A percentile compares a stretch with the other conserved stretches of the same genome.
Conservation (phyloP, 2,888 invertebrate genomes). For the Lampropteryx suffumata region DNA sequence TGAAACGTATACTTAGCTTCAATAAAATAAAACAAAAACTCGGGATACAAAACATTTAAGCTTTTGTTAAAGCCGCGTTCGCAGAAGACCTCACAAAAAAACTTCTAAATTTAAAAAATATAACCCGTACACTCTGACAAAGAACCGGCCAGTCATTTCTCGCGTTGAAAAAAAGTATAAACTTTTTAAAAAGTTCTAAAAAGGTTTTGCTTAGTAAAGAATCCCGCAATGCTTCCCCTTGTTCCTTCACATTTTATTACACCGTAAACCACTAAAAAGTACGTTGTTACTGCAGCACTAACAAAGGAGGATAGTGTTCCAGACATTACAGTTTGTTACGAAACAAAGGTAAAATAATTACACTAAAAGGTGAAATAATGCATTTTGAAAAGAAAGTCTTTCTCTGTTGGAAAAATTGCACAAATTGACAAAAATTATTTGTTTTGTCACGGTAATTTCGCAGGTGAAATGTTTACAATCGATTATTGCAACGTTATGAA, state of each 20-base stretch:
- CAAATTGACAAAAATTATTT: slow-evolving; percentile 59
- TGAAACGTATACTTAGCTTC: slow-evolving; percentile 76
- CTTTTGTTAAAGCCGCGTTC: slow-evolving; percentile 75
- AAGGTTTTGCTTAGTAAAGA: slow-evolving; percentile 28
- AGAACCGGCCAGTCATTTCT: slow-evolving; percentile 50
- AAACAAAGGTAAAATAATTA: slow-evolving; percentile 73
- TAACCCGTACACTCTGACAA: slow-evolving; percentile 74
- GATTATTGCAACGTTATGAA: slow-evolving; percentile 29
- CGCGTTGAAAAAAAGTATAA: slow-evolving; percentile 27
- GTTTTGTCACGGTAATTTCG: slow-evolving; percentile 52
- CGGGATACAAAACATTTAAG: slow-evolving; percentile 64
- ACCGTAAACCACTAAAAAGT: slow-evolving; percentile 79
- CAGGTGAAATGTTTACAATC: slow-evolving; percentile 57
- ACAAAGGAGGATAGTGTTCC: slow-evolving; percentile 68
- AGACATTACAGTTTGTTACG: slow-evolving; percentile 63
- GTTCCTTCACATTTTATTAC: slow-evolving; percentile 72
- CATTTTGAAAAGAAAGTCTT: slow-evolving; percentile 66
- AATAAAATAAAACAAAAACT: slow-evolving; percentile 76
- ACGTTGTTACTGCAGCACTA: slow-evolving; percentile 60
- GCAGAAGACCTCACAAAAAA: slow-evolving; percentile 67
- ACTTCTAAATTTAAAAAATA: slow-evolving; percentile 59
- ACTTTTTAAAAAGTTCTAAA: slow-evolving; percentile 17
- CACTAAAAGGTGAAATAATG: slow-evolving; percentile 51
- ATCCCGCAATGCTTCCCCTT: slow-evolving; percentile 78
- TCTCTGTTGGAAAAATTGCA: slow-evolving; percentile 56